Base-by-base conservation (phyloP, 1,140 invertebrate genomes). In the Portunus trituberculatus region DNA sequence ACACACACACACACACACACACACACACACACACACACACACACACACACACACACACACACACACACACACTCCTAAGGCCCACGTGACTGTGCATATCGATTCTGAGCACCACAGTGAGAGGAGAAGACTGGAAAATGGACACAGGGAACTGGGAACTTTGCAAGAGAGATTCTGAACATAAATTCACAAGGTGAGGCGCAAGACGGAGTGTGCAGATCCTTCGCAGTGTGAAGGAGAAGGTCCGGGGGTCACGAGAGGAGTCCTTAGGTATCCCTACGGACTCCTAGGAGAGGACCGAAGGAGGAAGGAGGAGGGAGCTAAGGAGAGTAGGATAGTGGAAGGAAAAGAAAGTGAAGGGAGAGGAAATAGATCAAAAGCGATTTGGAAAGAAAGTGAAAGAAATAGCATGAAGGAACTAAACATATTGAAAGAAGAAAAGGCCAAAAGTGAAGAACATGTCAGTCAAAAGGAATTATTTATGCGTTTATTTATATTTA, bases 21-120 rank as follows among this genome's bases (percentile, higher is more conserved):
- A 88, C 87, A 88, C 31, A 88, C 87, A 88, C 31, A 88, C 87
- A 88, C 31, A 88, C 87, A 87, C 87, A 88, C 28, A 88, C 7
- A 88, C 87, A 88, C 87, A 88, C 31, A 88, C 87, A 88, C 31
- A 88, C 87, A 88, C 31, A 88, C 87, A 87, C 87, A 88, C 28
- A 88, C 7, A 88, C 87, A 88, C 29, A 32, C 87, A 88, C 87
- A 88, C 84, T 28, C 84, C 39, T 14, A 31, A 87, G 84, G 29
- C n/a, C 84, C 84, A 32, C 46, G 87, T 88, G 87, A 14, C 32
- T 45, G 28, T 25, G 87, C 87, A 76, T 76, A 76, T 76, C 67
- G 67, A 76, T 76, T 76, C 20, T n/a, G n/a, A 76, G 67, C 67
- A 76, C 67, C 67, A 76, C 12, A 76, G n/a, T 12, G 25, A 25